Evolutionary conservation across 2,888 invertebrate genomes (phyloP), one percentile per base, ranked within the genome.

Genomic region (Ephialtes manifestator): DNA sequence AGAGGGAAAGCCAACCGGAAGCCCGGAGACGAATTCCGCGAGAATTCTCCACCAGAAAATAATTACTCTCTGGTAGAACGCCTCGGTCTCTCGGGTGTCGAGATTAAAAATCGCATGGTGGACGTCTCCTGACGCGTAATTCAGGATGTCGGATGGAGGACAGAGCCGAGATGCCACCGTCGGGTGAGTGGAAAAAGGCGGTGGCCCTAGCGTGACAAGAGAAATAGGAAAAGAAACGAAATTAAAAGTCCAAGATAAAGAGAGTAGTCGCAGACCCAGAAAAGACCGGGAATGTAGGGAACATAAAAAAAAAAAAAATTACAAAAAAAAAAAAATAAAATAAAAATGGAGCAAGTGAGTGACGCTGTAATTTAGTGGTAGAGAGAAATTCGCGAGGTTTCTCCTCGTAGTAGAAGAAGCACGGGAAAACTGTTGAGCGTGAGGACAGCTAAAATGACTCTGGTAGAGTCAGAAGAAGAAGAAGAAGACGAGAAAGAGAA

Each of bases 321-420:
- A 76, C 79, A 53, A 28, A 67, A 63, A 51, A 39, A 46, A 60
- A 74, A 63, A 70, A 58, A 79, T n/a, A n/a, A n/a, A n/a, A n/a
- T n/a, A n/a, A 74, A 53, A 48, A 70, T 20, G 68, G 39, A 53
- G 81, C 55, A 75, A 74, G 77, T 43, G 83, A 81, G 83, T 48
- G 76, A 83, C 77, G 75, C 67, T 74, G 78, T 81, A 85, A 84
- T 84, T 84, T 78, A 81, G 81, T 63, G 84, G 81, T 84, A 78
- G 74, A 74, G 81, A 78, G 74, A 70, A 78, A 78, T 81, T 81
- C 78, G 81, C 63, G 77, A 63, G 48, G 70, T 65, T 39, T 65
- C 65, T 31, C 60, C 13, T 39, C 39, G 39, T 31, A 60, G n/a
- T n/a, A n/a, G n/a, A n/a, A n/a, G 68, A 75, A 35, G 71, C 58